A percentile compares a stretch with the other conserved stretches of the same genome.
Conservation (phyloP, 2,113 vertebrate species). For the Oncorhynchus mykiss region DNA sequence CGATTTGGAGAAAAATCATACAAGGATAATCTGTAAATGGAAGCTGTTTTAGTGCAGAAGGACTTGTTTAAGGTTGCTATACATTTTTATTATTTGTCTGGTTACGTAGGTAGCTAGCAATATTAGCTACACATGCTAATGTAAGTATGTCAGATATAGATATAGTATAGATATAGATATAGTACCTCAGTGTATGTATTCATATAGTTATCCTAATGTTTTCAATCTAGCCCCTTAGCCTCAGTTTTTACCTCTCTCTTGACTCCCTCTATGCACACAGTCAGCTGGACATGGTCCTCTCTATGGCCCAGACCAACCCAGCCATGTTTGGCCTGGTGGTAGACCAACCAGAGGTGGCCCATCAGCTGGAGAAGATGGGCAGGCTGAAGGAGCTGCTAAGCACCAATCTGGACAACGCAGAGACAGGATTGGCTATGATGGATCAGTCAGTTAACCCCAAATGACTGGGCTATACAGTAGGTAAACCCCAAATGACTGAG, state of each 20-base stretch:
- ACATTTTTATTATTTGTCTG: no score
- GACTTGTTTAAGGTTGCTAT: no score
- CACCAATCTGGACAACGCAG: constrained; percentile 72
- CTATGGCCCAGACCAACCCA: constrained; percentile 84
- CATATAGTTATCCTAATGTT: no score
- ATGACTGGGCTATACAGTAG: no score
- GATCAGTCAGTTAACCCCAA: constrained; percentile 53
- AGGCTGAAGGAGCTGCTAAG: constrained; percentile 73
- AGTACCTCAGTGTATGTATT: no score
- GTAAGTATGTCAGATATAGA: no score
- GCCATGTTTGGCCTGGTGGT: constrained; percentile 81
- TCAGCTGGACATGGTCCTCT: constrained; percentile 85
- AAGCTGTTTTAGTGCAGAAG: background rate
- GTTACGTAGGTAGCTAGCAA: no score
- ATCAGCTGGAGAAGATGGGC: constrained; percentile 80
- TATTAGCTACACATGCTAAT: no score
- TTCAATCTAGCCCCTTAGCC: no score
- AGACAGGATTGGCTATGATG: constrained; percentile 76
- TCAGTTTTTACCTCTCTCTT: background rate
- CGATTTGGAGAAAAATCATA: constrained; percentile 42
- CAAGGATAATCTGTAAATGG: constrained; percentile 50
- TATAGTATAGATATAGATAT: no score
- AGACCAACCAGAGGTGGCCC: constrained; percentile 70
- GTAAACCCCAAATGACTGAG: no score
- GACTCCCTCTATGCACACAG: constrained; percentile 55